Conservation (phyloP, 2,797 vertebrate genomes). For the Anabacerthia variegaticeps region DNA sequence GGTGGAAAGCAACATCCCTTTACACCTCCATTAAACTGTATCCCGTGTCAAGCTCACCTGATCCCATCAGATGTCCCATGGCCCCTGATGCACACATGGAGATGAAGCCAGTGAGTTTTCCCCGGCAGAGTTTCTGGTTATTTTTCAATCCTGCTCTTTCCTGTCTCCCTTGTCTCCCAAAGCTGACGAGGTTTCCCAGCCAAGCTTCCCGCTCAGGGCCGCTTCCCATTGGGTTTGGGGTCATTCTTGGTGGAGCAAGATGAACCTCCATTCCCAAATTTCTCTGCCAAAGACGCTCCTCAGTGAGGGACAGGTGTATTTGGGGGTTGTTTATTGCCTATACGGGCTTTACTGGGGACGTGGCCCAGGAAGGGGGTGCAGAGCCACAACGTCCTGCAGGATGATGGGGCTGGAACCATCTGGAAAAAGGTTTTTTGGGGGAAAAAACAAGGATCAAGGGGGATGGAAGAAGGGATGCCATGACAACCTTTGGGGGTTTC, state of each 20-base stretch:
- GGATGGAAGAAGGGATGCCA: slow-evolving; percentile 82
- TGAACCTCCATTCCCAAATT: neutral
- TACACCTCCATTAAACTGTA: neutral
- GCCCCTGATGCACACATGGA: slow-evolving; percentile 19
- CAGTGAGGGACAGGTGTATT: slow-evolving; percentile 1
- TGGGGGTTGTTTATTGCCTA: slow-evolving; percentile 38
- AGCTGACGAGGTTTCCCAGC: neutral
- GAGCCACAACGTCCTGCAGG: slow-evolving; percentile 52
- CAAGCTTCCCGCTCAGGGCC: neutral
- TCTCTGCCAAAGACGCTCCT: slow-evolving; percentile 41
- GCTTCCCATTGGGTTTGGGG: neutral
- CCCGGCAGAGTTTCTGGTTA: neutral
- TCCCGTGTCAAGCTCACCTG: slow-evolving; percentile 73
- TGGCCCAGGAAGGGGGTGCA: neutral
- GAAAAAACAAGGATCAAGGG: slow-evolving; percentile 76
- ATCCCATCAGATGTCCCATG: slow-evolving; percentile 59
- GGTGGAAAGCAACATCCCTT: neutral
- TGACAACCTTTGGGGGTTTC: slow-evolving; percentile 93
- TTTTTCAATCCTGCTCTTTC: slow-evolving; percentile 46
- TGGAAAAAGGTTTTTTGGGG: slow-evolving; percentile 81
- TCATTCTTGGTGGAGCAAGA: neutral
- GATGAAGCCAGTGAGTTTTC: slow-evolving; percentile 7
- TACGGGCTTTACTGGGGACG: neutral
- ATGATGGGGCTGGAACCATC: slow-evolving; percentile 83
- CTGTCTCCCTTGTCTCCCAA: neutral